Conservation (phyloP, 2,113 vertebrate genomes). For the Erinaceus europaeus region DNA sequence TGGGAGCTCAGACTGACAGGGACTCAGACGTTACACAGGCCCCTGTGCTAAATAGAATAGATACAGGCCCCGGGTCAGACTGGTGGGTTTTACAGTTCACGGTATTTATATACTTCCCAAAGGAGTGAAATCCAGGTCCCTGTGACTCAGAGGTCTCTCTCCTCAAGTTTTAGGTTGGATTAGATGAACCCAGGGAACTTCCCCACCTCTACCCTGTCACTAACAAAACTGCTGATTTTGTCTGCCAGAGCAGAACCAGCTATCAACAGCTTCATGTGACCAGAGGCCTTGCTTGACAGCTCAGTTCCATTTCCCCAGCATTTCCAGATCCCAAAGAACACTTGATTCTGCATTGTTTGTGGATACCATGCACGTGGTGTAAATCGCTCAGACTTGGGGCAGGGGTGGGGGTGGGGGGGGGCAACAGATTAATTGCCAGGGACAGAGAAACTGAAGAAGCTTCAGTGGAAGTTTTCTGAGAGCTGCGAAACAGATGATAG, state of each 20-base stretch:
- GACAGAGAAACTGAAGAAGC: too few species aligned
- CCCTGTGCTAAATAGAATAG: too few species aligned
- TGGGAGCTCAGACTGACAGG: too few species aligned
- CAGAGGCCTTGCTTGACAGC: background rate
- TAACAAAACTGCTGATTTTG: background rate
- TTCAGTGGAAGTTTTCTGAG: conserved; percentile 6
- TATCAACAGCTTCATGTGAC: background rate
- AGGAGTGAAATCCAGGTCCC: background rate
- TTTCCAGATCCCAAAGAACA: background rate
- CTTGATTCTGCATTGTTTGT: conserved; percentile 1
- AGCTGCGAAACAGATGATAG: background rate
- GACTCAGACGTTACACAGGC: too few species aligned
- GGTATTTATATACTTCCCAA: too few species aligned
- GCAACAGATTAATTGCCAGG: too few species aligned
- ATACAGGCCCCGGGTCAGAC: too few species aligned
- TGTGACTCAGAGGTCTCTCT: background rate
- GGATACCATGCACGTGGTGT: conserved; percentile 1
- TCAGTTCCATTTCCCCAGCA: background rate
- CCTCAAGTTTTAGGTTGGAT: background rate
- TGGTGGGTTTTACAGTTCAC: too few species aligned
- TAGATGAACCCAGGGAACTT: background rate
- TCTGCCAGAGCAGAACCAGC: background rate
- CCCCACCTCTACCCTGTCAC: background rate
- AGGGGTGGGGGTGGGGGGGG: background rate
- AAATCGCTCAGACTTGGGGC: background rate